phyloP scores from a whole-genome alignment of 2,888 invertebrate species.

The Drosophila acutilabella region DNA sequence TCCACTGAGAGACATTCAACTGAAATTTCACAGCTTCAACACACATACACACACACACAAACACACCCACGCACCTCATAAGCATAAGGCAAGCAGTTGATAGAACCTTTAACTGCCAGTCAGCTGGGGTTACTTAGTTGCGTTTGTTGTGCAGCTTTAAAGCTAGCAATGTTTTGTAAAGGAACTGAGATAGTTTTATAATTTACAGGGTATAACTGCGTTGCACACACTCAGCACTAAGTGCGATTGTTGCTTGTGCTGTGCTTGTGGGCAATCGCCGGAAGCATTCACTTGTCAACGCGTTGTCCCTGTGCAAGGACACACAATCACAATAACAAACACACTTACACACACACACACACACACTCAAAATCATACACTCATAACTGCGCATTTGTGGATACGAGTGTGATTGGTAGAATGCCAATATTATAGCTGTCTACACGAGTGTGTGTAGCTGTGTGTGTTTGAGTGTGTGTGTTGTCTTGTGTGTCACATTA shows the following conservation, averaged over 20 bases:
- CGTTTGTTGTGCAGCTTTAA: not conserved
- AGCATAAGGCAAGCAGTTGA: constrained; percentile 18
- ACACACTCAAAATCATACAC: not conserved
- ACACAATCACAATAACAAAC: constrained; percentile 45
- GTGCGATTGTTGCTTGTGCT: constrained; percentile 11
- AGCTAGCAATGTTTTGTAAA: too few relatives aligned
- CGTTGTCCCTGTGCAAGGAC: constrained; percentile 51
- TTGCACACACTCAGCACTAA: not conserved
- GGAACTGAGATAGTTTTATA: too few relatives aligned
- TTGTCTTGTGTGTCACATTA: constrained; percentile 34
- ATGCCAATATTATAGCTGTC: not conserved
- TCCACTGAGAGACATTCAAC: constrained; percentile 77
- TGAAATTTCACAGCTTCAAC: constrained; percentile 59
- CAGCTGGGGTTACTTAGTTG: constrained; percentile 11
- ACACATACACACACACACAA: constrained; percentile 19
- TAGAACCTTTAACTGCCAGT: constrained; percentile 1
- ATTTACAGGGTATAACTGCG: constrained; percentile 24
- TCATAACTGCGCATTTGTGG: constrained; percentile 42
- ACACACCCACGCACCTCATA: constrained; percentile 17
- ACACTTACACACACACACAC: too few relatives aligned
- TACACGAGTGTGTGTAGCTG: not conserved
- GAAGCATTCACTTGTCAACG: constrained; percentile 62
- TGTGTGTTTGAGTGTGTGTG: constrained; percentile 1
- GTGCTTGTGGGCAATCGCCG: constrained; percentile 42
- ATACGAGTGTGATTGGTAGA: constrained; percentile 4